phyloP scores from a whole-genome alignment of 2,113 vertebrate genomes.

The Rafetus swinhoei region DNA sequence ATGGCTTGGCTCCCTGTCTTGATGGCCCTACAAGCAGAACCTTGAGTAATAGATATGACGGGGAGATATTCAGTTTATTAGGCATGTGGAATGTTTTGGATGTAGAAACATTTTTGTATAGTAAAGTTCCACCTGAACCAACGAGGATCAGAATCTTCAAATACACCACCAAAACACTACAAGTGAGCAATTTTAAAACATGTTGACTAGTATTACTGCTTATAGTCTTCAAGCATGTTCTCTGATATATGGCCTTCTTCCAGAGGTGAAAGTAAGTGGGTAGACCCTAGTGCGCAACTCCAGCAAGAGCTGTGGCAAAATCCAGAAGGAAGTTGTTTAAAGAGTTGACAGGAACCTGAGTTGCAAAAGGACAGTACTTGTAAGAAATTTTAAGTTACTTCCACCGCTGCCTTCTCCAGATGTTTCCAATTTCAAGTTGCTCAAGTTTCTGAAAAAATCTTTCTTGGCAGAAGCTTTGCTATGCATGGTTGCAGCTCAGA shows the following conservation, averaged over 20 bases:
- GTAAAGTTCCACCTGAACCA: background rate
- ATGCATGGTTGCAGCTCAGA: background rate
- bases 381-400: too few species aligned
- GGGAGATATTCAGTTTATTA: background rate
- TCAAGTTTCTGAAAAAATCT: background rate
- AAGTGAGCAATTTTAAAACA: background rate
- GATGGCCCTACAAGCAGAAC: background rate
- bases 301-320: too few species aligned
- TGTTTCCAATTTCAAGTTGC: background rate
- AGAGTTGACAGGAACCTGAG: too few species aligned
- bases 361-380: too few species aligned
- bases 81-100: background rate
- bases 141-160: background rate
- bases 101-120: background rate
- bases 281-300: too few species aligned
- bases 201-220: background rate
- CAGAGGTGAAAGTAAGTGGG: too few species aligned
- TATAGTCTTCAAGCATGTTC: background rate
- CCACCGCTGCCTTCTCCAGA: background rate
- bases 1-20: background rate
- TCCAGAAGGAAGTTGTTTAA: too few species aligned
- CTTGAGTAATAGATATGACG: background rate
- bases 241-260: background rate
- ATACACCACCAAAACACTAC: background rate
- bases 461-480: background rate